These are phyloP conservation scores for Perca fluviatilis DNA, from an alignment of 2,113 vertebrate species.

Conservation along the genomic window DNA sequence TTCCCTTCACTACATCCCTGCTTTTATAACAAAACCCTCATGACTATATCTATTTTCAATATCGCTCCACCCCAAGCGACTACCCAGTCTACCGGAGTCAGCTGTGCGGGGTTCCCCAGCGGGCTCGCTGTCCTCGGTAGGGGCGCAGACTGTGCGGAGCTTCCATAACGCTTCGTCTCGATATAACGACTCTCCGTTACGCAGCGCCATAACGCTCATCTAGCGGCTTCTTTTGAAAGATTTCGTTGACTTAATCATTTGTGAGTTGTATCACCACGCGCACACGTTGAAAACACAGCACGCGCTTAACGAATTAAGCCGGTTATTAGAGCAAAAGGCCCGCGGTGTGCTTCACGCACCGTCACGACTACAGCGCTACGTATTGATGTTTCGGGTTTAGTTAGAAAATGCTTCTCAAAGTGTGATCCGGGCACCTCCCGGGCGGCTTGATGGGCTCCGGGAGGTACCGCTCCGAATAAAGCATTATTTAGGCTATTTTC, in stretches of 20 bases:
- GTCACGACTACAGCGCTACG: neutral
- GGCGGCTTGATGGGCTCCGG: constrained; percentile 17
- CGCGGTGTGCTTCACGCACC: constrained; percentile 25
- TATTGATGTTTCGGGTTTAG: constrained; percentile 8
- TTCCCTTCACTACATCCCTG: neutral
- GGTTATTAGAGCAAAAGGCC: constrained; percentile 25
- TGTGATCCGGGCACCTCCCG: constrained; percentile 34
- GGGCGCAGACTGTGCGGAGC: constrained; percentile 38
- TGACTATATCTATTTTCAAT: neutral
- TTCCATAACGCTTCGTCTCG: constrained; percentile 59
- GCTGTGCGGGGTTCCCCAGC: constrained; percentile 16
- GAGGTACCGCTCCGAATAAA: constrained; percentile 12
- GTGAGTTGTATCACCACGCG: neutral
- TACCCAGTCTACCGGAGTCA: constrained; percentile 13
- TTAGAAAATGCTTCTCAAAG: constrained; percentile 3
- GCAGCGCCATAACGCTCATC: constrained; percentile 13
- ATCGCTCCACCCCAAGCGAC: constrained; percentile 11
- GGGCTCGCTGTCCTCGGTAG: constrained; percentile 29
- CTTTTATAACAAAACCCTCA: neutral
- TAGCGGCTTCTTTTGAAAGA: constrained; percentile 31
- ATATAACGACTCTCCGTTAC: constrained; percentile 26
- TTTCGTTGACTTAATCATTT: constrained; percentile 62
- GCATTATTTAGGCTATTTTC: neutral
- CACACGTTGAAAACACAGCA: constrained; percentile 1
- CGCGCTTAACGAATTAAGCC: constrained; percentile 45